Conservation (phyloP, 2,113 vertebrate genomes). For the Xiphophorus maculatus region DNA sequence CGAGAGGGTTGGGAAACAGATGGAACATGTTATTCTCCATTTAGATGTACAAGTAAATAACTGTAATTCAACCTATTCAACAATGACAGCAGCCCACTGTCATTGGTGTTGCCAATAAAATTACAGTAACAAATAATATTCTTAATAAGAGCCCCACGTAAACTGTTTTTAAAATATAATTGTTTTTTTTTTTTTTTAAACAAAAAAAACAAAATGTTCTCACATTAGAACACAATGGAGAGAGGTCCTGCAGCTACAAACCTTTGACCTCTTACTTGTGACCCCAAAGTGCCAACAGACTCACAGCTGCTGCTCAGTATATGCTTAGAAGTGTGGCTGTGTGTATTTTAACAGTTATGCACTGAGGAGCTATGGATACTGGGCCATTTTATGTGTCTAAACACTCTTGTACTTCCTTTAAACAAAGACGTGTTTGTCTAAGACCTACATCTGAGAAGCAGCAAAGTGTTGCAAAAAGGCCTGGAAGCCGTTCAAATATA, state of each 20-base stretch:
- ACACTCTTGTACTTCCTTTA: not conserved
- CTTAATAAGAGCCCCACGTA: conserved; percentile 9
- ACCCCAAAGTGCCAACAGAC: conserved; percentile 26
- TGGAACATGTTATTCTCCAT: no score
- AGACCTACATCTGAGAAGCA: conserved; percentile 49
- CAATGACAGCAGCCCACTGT: not conserved
- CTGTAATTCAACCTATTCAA: not conserved
- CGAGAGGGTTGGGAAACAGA: no score
- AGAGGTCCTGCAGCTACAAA: conserved; percentile 58
- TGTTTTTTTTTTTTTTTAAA: not conserved
- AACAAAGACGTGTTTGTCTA: not conserved
- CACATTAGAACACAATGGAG: conserved; percentile 35
- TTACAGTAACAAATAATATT: conserved; percentile 8
- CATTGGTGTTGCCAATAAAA: not conserved
- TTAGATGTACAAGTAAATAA: no score
- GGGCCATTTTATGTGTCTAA: not conserved
- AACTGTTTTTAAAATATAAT: conserved; percentile 13
- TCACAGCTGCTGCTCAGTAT: conserved; percentile 17
- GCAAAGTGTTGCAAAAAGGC: conserved; percentile 7
- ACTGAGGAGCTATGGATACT: no score
- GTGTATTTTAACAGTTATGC: conserved; percentile 20
- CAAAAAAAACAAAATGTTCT: not conserved
- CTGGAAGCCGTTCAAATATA: not conserved
- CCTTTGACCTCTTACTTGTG: conserved; percentile 42
- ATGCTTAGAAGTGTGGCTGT: conserved; percentile 3